Evolutionary conservation across 2,113 vertebrate genomes (phyloP), one percentile per base, ranked within the genome.

Genomic region (Macaca nemestrina): DNA sequence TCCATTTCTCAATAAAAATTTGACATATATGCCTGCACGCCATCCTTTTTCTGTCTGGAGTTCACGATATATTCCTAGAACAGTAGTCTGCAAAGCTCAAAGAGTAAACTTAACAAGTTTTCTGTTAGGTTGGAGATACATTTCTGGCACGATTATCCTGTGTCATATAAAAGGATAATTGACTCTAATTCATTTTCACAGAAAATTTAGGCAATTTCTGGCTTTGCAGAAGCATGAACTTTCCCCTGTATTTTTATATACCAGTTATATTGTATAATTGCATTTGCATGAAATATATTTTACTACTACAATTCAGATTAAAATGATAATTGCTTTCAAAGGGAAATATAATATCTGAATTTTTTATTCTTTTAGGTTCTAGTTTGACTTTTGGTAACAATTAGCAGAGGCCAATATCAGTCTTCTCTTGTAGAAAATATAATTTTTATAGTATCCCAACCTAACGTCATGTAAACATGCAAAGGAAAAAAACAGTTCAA

Each of bases 401-500:
- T 97, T 94, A 97, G 70, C 90, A 97, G 97, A 96, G 90, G 94
- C 94, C 97, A 97, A 67, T 93, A 92, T 73, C 96, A 98, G 83
- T 85, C 76, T 97, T 57, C 80, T 97, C 38, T 61, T 98, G 97
- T 89, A 95, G 95, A 98, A 64, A 64, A 96, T 18, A 35, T 97
- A 98, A 97, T 23, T 96, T 98, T 95, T 98, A 97, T 97, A 98
- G 96, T 97, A 73, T 97, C 92, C 96, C 81, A 98, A 96, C n/a
- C 92, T 86, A 97, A 93, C 72, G 95, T 96, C 97, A 97, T 98
- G 94, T 93, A 98, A 98, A 98, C 92, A 97, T 43, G 95, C 97
- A 98, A 55, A 96, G 73, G 82, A 40, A 94, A 96, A 97, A 98
- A 98, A 98, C 95, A 98, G 98, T 98, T 98, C 98, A 98, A 96